Base-by-base conservation (phyloP, 2,113 vertebrate species). In the Garra rufa region DNA sequence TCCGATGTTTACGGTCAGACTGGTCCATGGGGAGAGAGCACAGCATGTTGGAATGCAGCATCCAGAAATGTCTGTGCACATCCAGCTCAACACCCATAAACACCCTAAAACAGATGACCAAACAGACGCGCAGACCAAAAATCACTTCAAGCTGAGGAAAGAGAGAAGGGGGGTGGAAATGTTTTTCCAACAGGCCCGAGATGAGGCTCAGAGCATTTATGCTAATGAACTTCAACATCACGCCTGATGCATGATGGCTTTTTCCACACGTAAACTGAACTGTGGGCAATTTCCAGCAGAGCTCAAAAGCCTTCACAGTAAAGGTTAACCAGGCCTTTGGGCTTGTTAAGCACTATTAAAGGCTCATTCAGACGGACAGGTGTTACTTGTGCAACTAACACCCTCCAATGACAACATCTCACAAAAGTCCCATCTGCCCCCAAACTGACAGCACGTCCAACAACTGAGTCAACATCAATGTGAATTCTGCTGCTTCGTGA, bases 21-120 rank as follows among this genome's bases (percentile, higher is more conserved):
- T 73, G 38, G 43, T 55, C 85, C 41, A 24, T 77, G 24, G 55
- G 85, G 50, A 86, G 65, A 67, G 59, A 84, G 55, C 6, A 21
- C 75, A 79, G 44, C 81, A 78, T 83, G 81, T 15, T 52, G 82
- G 85, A 87, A 87, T 81, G 82, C 76, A 74, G 85, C 75, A 83
- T 80, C 14, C 46, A 81, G 57, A 87, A 87, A 87, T 83, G 79
- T 34, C 55, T 75, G 24, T n/a, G 57, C 2, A 41, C 43, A 30
- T 83, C 70, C 81, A 75, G 85, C 46, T 19, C 14, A 41, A 76
- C 76, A 80, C 82, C 85, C 85, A 69, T 57, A 76, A 76, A 80
- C 69, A 84, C 59, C 41, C 70, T 55, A 63, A 75, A 59, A 21
- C 70, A 73, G 67, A 84, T 65, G 67, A 83, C 30, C 71, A 70